phyloP scores from a whole-genome alignment of 2,113 vertebrate species.

The Azemiops feae region DNA sequence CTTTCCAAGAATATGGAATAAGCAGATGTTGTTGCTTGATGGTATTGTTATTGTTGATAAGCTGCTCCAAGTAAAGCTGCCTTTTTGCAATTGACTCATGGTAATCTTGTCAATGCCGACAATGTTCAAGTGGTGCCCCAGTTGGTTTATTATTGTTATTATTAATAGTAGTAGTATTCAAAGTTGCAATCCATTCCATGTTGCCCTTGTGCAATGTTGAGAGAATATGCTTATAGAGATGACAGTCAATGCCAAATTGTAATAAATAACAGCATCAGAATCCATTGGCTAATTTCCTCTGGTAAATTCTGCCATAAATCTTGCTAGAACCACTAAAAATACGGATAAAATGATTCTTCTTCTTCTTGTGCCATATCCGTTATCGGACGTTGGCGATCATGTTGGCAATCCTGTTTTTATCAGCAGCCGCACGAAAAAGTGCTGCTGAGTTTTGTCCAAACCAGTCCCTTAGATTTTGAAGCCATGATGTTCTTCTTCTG shows the following conservation, averaged over 20 bases:
- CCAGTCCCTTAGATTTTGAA: too few relatives aligned
- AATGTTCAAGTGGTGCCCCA: background rate
- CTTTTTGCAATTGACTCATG: background rate
- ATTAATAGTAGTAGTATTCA: background rate
- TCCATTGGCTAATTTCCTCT: background rate
- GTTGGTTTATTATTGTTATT: background rate
- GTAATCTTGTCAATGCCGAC: background rate
- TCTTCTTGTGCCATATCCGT: too few relatives aligned
- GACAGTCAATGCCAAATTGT: background rate
- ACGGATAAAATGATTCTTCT: background rate
- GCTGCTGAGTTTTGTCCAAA: too few relatives aligned
- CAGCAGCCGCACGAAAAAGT: too few relatives aligned
- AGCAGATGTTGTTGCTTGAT: background rate
- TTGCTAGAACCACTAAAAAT: background rate
- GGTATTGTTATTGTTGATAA: background rate
- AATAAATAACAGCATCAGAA: background rate
- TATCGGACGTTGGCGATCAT: too few relatives aligned
- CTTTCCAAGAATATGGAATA: background rate
- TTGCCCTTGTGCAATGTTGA: background rate
- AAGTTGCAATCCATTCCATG: background rate
- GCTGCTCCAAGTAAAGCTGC: background rate
- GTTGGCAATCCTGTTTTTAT: too few relatives aligned
- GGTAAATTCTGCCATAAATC: background rate
- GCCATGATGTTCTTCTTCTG: too few relatives aligned
- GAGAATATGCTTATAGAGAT: background rate